These are phyloP conservation scores for Nephrotoma appendiculata DNA, from an alignment of 2,888 invertebrate species.

Conservation along the genomic window DNA sequence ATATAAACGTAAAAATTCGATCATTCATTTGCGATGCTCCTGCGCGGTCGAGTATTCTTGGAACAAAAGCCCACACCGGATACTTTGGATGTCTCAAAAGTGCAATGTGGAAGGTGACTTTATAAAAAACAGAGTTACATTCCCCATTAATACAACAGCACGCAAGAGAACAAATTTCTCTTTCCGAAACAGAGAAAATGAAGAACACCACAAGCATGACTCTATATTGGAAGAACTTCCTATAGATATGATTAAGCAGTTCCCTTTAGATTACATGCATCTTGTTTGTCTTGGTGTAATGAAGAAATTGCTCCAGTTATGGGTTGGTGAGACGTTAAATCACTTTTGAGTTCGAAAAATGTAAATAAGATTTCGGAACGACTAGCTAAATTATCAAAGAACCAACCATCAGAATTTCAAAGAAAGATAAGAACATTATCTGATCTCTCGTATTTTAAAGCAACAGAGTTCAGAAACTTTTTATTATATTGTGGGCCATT, in stretches of 20 bases:
- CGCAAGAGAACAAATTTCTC: neutral
- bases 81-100: neutral
- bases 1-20: neutral
- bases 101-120: neutral
- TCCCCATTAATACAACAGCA: neutral
- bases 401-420: neutral
- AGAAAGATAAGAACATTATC: neutral
- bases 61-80: neutral
- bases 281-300: neutral
- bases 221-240: neutral
- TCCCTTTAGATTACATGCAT: neutral
- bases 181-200: neutral
- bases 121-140: neutral
- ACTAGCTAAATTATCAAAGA: neutral
- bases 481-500: neutral
- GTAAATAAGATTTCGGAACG: neutral
- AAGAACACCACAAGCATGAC: neutral
- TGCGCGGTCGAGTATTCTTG: neutral
- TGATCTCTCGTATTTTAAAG: too few species aligned
- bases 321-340: neutral
- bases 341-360: neutral
- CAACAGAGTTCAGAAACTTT: too few species aligned
- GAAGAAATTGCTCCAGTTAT: neutral
- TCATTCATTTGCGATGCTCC: neutral
- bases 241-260: neutral